Base-by-base conservation (phyloP, 2,888 invertebrate genomes). In the Acleris cristana region DNA sequence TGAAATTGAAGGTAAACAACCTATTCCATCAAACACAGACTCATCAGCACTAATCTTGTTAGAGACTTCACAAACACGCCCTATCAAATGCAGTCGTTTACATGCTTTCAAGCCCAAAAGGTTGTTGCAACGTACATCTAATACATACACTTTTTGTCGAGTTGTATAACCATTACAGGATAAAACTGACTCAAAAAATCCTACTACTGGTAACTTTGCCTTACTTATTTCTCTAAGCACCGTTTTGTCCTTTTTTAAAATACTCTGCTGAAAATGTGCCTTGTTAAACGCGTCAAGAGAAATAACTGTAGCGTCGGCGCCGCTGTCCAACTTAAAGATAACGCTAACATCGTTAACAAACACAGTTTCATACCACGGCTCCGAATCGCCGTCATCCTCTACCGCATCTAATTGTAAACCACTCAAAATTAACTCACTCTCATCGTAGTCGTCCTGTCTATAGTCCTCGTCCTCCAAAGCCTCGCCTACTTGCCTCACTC, bases 391-490 rank as follows among this genome's bases (percentile, higher is more conserved):
- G n/a, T 49, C 49, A n/a, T 49, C 18, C 5, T 49, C 49, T 18
- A 49, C 5, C 49, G 19, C 19, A 18, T 49, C 49, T 49, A 49
- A 18, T 10, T 49, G 49, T 49, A 49, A 49, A 2, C 19, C 26
- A 52, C 52, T 52, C 52, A 56, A 49, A 26, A 65, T 40, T 55
- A 55, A 40, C 60, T 65, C 65, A 40, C 60, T 65, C 65, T 53
- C 59, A 5, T 49, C 49, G 18, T 18, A n/a, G 49, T 18, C n/a
- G 18, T 49, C 65, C 16, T 54, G 48, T 10, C 59, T 59, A 7
- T 45, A 45, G 54, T 51, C 45, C 45, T 48, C 53, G 19, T 54
- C 59, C 53, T 48, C 16, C 51, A 61, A 3, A 16, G 49, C 49
- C 49, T 49, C 49, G n/a, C 19, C 49, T n/a, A 49, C 18, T 10